These are phyloP conservation scores for Cataglyphis altisquamis DNA, from an alignment of 2,888 invertebrate species.

Conservation along the genomic window DNA sequence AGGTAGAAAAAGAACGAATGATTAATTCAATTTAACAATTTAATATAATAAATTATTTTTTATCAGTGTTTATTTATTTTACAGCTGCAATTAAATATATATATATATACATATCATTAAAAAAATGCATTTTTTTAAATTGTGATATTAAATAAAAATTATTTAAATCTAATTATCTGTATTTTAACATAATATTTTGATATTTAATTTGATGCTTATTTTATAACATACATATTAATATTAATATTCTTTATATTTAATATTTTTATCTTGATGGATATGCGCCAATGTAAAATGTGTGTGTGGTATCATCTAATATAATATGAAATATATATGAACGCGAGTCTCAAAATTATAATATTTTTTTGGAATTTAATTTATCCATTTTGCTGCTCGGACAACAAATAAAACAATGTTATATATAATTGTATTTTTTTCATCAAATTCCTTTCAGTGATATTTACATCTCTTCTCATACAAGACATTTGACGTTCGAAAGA, in stretches of 20 bases:
- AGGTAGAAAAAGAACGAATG: background rate
- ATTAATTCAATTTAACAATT: background rate
- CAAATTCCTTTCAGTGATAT: background rate
- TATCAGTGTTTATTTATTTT: background rate
- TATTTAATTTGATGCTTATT: background rate
- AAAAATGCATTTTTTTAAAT: no score
- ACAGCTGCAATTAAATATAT: background rate
- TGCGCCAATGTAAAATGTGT: background rate
- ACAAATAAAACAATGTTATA: background rate
- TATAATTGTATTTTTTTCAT: background rate
- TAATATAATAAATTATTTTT: background rate
- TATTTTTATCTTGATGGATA: background rate
- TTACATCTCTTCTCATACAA: background rate
- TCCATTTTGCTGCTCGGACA: background rate
- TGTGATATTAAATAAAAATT: background rate
- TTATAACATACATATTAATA: constrained; percentile 7
- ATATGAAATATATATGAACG: background rate
- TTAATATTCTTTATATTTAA: background rate
- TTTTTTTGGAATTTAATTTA: background rate
- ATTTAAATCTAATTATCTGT: background rate
- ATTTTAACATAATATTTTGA: background rate
- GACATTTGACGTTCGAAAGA: constrained; percentile 32
- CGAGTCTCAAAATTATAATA: background rate
- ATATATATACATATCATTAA: background rate
- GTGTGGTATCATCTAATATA: background rate